These are phyloP conservation scores for Microctenopoma stevenorrisi DNA, from an alignment of 2,797 vertebrate genomes.

Conservation along the genomic window DNA sequence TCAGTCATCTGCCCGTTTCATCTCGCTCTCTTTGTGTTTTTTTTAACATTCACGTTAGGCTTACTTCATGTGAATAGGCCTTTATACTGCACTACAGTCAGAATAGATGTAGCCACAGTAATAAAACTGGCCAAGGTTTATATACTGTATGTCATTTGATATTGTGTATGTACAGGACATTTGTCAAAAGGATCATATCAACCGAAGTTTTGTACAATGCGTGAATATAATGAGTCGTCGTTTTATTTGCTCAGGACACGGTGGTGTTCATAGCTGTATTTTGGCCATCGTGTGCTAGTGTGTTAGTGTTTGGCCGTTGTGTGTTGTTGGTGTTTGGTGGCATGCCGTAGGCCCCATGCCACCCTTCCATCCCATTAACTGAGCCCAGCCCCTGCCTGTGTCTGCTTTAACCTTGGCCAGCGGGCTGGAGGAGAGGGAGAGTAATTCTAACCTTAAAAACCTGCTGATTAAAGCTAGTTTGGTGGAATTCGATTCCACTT, in stretches of 20 bases:
- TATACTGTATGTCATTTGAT: conserved; percentile 20
- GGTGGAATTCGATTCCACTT: conserved; percentile 99
- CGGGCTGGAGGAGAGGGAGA: conserved; percentile 92
- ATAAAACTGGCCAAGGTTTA: conserved; percentile 32
- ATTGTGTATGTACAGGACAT: background rate
- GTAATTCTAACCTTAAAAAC: conserved; percentile 99
- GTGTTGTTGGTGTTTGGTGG: conserved; percentile 47
- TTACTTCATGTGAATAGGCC: conserved; percentile 38
- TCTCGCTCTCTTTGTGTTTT: conserved; percentile 47
- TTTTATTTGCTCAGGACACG: background rate
- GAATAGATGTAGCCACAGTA: conserved; percentile 17
- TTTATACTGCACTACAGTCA: conserved; percentile 37
- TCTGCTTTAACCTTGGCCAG: conserved; percentile 98
- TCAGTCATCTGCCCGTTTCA: conserved; percentile 49
- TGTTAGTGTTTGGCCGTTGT: conserved; percentile 17
- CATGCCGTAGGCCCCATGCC: conserved; percentile 70
- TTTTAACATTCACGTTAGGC: conserved; percentile 34
- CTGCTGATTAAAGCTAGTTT: conserved; percentile 99
- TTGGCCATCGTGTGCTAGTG: conserved; percentile 23
- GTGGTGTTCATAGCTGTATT: conserved; percentile 25
- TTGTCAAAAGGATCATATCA: background rate
- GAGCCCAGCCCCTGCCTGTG: conserved; percentile 86
- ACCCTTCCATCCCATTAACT: conserved; percentile 77
- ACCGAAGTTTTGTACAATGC: conserved; percentile 3
- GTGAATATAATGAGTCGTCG: background rate